These are phyloP conservation scores for Eupithecia exiguata DNA, from an alignment of 2,888 invertebrate species.

Conservation along the genomic window DNA sequence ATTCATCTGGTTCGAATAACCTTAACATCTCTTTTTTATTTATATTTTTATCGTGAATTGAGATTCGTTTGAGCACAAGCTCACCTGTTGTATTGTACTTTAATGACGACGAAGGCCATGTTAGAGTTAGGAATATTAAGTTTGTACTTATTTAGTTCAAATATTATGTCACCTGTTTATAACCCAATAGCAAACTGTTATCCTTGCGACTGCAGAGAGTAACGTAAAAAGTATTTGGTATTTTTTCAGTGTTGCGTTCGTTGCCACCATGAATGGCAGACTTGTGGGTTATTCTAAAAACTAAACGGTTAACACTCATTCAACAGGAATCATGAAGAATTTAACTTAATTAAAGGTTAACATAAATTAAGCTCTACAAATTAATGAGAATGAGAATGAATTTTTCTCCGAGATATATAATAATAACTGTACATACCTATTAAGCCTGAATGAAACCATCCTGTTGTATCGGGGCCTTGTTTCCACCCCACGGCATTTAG, in stretches of 20 bases:
- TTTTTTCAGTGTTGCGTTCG: background rate
- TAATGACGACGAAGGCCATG: too few relatives aligned
- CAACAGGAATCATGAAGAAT: background rate
- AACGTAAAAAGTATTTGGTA: background rate
- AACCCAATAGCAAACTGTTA: background rate
- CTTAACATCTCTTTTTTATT: background rate
- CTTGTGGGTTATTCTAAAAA: background rate
- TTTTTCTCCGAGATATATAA: background rate
- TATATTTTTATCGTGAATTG: too few relatives aligned
- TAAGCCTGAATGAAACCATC: background rate
- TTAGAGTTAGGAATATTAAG: too few relatives aligned
- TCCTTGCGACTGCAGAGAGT: background rate
- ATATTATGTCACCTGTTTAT: background rate
- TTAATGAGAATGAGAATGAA: background rate
- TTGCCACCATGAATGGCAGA: background rate
- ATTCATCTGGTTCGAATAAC: background rate
- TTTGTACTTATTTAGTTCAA: background rate
- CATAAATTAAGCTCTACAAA: background rate
- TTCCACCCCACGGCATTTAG: slow-evolving; percentile 76
- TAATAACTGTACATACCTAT: background rate
- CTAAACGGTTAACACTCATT: background rate
- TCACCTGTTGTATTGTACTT: too few relatives aligned
- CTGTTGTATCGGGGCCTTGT: slow-evolving; percentile 26
- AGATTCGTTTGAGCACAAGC: too few relatives aligned
- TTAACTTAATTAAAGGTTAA: background rate